phyloP scores from a whole-genome alignment of 2,113 vertebrate species.

The Oryzias celebensis region DNA sequence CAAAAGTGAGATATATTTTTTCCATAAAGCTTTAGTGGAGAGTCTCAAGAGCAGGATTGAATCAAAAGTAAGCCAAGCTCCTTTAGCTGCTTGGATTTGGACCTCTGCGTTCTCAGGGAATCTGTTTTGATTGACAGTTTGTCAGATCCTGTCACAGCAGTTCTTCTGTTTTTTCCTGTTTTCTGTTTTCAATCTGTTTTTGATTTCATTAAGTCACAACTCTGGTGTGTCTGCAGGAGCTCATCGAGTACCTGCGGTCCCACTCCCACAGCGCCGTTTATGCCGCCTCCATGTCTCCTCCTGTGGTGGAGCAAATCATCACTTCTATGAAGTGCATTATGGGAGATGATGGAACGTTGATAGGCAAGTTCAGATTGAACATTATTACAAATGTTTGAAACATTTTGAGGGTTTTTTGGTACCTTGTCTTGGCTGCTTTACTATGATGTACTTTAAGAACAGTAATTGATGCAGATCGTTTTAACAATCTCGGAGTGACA shows the following conservation, averaged over 20 bases:
- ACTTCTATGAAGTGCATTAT: constrained; percentile 95
- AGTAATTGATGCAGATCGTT: too few relatives aligned
- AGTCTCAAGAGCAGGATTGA: too few relatives aligned
- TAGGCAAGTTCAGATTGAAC: constrained; percentile 70
- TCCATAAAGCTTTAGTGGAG: too few relatives aligned
- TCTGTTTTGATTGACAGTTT: too few relatives aligned
- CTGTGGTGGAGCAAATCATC: constrained; percentile 90
- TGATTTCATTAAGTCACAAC: neutral
- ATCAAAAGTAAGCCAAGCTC: too few relatives aligned
- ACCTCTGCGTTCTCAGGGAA: too few relatives aligned
- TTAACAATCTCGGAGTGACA: too few relatives aligned
- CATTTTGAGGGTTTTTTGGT: neutral
- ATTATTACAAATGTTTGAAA: neutral
- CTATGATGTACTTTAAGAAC: too few relatives aligned
- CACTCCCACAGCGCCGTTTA: constrained; percentile 92
- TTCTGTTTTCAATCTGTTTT: neutral
- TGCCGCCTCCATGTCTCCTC: constrained; percentile 89
- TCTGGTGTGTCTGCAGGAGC: constrained; percentile 72
- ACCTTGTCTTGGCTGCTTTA: too few relatives aligned
- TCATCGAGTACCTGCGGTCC: constrained; percentile 88
- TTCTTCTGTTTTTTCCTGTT: too few relatives aligned
- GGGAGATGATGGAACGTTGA: constrained; percentile 88
- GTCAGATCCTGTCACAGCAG: too few relatives aligned
- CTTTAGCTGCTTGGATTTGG: too few relatives aligned
- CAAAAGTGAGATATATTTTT: neutral